Conservation (phyloP, 2,113 vertebrate genomes). For the Coregonus clupeaformis region DNA sequence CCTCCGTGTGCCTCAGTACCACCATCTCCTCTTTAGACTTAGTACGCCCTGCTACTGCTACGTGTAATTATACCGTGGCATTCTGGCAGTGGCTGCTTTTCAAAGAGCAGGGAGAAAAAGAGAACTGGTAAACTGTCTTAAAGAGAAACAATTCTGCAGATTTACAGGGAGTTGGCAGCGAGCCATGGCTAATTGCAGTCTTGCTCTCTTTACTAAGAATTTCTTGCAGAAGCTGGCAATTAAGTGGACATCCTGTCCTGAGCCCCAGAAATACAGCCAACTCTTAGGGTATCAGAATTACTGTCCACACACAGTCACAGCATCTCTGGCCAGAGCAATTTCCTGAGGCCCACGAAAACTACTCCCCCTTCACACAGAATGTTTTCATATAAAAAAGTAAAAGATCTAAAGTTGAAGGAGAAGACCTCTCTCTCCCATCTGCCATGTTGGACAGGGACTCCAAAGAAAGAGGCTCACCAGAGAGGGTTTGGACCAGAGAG, state of each 20-base stretch:
- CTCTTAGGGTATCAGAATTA: slow-evolving; percentile 34
- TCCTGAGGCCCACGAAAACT: not conserved
- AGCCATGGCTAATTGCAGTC: slow-evolving; percentile 72
- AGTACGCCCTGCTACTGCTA: slow-evolving; percentile 40
- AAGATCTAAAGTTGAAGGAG: slow-evolving; percentile 17
- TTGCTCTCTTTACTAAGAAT: slow-evolving; percentile 60
- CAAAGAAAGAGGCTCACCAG: slow-evolving; percentile 28
- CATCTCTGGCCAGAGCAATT: slow-evolving; percentile 2
- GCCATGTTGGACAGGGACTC: slow-evolving; percentile 24
- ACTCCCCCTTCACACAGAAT: not conserved
- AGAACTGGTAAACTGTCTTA: slow-evolving; percentile 58
- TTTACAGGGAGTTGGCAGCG: slow-evolving; percentile 57
- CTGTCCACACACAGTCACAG: slow-evolving; percentile 12
- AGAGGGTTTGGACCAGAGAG: slow-evolving; percentile 8
- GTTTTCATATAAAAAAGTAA: slow-evolving; percentile 1
- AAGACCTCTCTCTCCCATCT: slow-evolving; percentile 36
- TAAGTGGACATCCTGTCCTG: slow-evolving; percentile 59
- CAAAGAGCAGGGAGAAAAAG: slow-evolving; percentile 43
- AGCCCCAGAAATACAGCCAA: slow-evolving; percentile 58
- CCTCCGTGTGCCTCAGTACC: not conserved
- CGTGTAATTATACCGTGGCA: slow-evolving; percentile 63
- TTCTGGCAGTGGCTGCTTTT: slow-evolving; percentile 59
- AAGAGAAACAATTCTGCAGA: slow-evolving; percentile 65
- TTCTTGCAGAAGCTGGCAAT: slow-evolving; percentile 68
- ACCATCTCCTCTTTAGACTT: slow-evolving; percentile 33